Evolutionary conservation across 1,140 invertebrate genomes (phyloP).

Genomic region (Drosophila nebulosa): DNA sequence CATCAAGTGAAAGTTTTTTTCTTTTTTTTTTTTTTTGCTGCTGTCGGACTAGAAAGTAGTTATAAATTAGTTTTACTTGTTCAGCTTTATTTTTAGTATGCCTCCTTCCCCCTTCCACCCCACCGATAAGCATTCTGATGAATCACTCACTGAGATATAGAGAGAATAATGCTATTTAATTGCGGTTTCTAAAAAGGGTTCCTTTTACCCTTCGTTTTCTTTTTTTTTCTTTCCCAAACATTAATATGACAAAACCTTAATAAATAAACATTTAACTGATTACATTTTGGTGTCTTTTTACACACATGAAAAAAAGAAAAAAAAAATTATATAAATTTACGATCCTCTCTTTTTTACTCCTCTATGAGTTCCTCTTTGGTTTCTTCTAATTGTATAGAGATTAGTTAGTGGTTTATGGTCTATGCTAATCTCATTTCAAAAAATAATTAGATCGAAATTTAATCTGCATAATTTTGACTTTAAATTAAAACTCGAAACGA

Average conservation of each 20-base stretch:
- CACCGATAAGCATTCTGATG: slow-evolving; percentile 7
- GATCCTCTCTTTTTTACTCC: no score
- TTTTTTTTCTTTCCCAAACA: not conserved
- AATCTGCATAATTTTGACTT: not conserved
- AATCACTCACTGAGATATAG: not conserved
- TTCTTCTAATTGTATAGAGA: no score
- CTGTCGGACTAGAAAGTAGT: slow-evolving; percentile 34
- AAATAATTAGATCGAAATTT: no score
- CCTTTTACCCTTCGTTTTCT: no score
- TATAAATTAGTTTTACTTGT: slow-evolving; percentile 69
- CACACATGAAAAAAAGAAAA: no score
- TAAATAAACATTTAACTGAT: not conserved
- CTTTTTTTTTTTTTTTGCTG: slow-evolving; percentile 13
- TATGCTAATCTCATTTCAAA: no score
- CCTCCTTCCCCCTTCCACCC: slow-evolving; percentile 1
- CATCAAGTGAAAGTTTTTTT: slow-evolving; percentile 44
- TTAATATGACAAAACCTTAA: not conserved
- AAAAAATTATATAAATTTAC: not conserved
- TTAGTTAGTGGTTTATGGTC: no score
- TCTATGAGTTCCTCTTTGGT: no score
- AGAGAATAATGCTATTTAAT: not conserved
- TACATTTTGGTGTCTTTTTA: not conserved
- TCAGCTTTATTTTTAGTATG: slow-evolving; percentile 38
- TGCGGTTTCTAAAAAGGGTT: not conserved
- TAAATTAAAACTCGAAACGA: not conserved